Conservation (phyloP, 2,113 vertebrate species). For the Accipiter virgatus region DNA sequence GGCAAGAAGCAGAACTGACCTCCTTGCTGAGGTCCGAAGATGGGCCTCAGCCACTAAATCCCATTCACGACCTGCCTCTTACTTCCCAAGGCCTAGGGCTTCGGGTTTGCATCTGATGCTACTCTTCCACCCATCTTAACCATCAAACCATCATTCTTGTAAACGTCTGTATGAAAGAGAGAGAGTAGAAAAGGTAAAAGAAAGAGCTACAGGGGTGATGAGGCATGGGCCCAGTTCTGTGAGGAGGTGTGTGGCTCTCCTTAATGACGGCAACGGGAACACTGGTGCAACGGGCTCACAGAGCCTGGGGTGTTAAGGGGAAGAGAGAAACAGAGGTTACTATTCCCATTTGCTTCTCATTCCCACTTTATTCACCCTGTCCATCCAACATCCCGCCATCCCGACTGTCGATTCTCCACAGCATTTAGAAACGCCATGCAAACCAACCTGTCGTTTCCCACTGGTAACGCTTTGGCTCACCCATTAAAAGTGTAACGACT, state of each 20-base stretch:
- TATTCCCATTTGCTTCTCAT: neutral
- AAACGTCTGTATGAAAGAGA: neutral
- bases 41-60: neutral
- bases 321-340: neutral
- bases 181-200: neutral
- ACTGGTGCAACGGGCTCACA: neutral
- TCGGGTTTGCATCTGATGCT: neutral
- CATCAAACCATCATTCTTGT: neutral
- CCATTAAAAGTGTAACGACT: neutral
- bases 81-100: neutral
- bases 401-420: neutral
- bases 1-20: neutral
- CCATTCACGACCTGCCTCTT: neutral
- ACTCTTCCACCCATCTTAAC: neutral
- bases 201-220: neutral
- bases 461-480: neutral
- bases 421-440: neutral
- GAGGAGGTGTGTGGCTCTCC: neutral
- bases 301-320: accelerated
- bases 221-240: neutral
- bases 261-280: neutral
- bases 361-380: neutral
- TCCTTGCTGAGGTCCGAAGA: neutral
- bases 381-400: neutral
- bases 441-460: neutral